phyloP scores from a whole-genome alignment of 2,888 invertebrate species.

The Scaptomyza cyrtandrae region DNA sequence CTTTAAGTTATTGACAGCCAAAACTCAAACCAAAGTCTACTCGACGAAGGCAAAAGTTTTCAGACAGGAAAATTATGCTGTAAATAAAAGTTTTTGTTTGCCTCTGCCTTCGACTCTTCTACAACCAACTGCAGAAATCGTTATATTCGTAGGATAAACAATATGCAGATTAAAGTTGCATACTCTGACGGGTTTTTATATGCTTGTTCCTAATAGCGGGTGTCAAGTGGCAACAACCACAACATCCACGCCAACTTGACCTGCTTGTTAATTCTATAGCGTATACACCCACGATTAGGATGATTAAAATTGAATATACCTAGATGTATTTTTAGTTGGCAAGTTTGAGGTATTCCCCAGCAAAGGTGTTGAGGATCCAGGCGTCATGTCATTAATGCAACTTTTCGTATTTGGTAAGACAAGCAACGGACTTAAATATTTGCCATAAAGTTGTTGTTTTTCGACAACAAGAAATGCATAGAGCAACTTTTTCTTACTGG shows the following conservation, averaged over 20 bases:
- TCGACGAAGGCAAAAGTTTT: conserved; percentile 58
- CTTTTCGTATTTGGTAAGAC: conserved; percentile 47
- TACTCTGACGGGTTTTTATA: conserved; percentile 43
- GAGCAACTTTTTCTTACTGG: conserved; percentile 57
- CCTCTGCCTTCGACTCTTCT: not conserved
- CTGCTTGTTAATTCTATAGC: conserved; percentile 14
- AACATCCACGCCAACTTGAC: conserved; percentile 4
- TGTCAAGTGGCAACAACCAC: conserved; percentile 45
- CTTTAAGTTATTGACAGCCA: conserved; percentile 72
- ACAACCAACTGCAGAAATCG: not conserved
- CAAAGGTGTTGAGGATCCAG: conserved; percentile 57
- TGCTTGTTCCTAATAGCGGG: conserved; percentile 24
- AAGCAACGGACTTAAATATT: conserved; percentile 63
- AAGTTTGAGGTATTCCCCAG: conserved; percentile 41
- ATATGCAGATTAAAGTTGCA: conserved; percentile 64
- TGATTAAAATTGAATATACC: conserved; percentile 56
- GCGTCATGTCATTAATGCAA: conserved; percentile 53
- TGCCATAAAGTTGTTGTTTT: conserved; percentile 48
- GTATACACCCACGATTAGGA: conserved; percentile 33
- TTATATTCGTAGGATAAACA: conserved; percentile 26
- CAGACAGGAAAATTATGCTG: conserved; percentile 65
- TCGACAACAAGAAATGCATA: conserved; percentile 40
- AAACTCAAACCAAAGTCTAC: conserved; percentile 59
- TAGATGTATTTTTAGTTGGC: conserved; percentile 1
- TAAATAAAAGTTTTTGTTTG: conserved; percentile 61